Percentiles rank a stretch among this genome's conserved stretches.
Conservation (phyloP, 1,140 invertebrate genomes). For the Drosophila lowei region DNA sequence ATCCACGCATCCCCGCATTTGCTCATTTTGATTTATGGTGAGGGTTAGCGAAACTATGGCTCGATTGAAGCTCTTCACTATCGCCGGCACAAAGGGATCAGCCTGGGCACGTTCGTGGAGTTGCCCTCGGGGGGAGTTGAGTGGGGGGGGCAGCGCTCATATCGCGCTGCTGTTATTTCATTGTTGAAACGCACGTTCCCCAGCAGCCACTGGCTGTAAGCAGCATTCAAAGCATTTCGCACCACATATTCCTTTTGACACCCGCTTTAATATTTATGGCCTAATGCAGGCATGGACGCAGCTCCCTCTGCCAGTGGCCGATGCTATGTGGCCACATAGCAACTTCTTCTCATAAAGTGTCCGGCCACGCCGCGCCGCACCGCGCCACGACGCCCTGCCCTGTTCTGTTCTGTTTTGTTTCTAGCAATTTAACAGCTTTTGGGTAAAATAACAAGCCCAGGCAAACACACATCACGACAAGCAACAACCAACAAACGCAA, state of each 20-base stretch:
- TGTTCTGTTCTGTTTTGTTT: constrained; percentile 58
- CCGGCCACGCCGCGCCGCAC: constrained; percentile 2
- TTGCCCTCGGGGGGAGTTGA: background rate
- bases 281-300: constrained; percentile 27
- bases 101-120: constrained; percentile 16
- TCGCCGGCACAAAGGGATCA: constrained; percentile 23
- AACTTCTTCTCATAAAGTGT: constrained; percentile 39
- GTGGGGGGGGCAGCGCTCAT: too few species aligned
- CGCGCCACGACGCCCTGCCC: background rate
- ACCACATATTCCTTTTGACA: constrained; percentile 61
- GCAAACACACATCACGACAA: constrained; percentile 56
- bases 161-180: constrained; percentile 29
- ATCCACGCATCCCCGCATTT: constrained; percentile 37
- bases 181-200: constrained; percentile 28
- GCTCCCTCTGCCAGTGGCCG: constrained; percentile 18
- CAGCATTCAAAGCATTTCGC: constrained; percentile 57
- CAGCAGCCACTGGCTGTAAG: constrained; percentile 16
- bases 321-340: constrained; percentile 28
- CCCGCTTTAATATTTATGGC: constrained; percentile 68
- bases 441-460: constrained; percentile 77
- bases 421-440: constrained; percentile 81
- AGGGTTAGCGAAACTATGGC: background rate
- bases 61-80: constrained; percentile 1
- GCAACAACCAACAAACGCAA: constrained; percentile 33
- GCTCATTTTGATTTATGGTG: constrained; percentile 33